Base-by-base conservation (phyloP, 2,797 vertebrate species). In the Linurgus olivaceus region DNA sequence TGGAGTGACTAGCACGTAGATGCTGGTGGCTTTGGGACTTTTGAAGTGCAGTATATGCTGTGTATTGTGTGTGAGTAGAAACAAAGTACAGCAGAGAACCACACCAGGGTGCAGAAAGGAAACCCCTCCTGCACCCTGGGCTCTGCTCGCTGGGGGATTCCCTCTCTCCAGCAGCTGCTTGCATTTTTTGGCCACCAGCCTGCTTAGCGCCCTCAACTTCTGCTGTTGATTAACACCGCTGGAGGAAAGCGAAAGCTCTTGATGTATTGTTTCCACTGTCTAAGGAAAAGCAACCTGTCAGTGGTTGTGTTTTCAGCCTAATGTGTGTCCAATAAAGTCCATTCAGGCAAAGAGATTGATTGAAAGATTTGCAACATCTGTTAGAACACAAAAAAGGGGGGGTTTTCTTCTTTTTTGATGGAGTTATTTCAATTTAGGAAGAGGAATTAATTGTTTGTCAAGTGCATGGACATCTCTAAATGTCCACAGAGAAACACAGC, bases 141-240 rank as follows among this genome's bases (percentile, higher is more conserved):
- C 3, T 87, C 88, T 91, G 65, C 73, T 93, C 92, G 4, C 58
- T 68, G 80, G 95, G 96, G 94, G 94, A 96, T 97, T 97, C 95
- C 88, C 93, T 95, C 70, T 68, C 70, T 88, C 78, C 73, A 79
- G 93, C 97, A 97, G 97, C 96, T 96, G 96, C 90, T 96, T 93
- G 78, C 75, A 28, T 86, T 94, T 95, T 96, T 96, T 96, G 80
- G 90, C 91, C 31, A 77, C 74, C 71, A 80, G 96, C 90, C 94
- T 90, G 54, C 65, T 92, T 63, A 88, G 71, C 4, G 38, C 70
- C 76, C 80, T 96, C 88, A 75, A 6, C 59, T 94, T 89, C 91
- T 97, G 96, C 89, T 57, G 8, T 51, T 96, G 94, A 97, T 97
- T 97, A 96, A 86, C 91, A 86, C 83, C 65, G 47, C 63, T 61